Conservation (phyloP, 2,888 invertebrate genomes). For the Hypomecis atomaria region DNA sequence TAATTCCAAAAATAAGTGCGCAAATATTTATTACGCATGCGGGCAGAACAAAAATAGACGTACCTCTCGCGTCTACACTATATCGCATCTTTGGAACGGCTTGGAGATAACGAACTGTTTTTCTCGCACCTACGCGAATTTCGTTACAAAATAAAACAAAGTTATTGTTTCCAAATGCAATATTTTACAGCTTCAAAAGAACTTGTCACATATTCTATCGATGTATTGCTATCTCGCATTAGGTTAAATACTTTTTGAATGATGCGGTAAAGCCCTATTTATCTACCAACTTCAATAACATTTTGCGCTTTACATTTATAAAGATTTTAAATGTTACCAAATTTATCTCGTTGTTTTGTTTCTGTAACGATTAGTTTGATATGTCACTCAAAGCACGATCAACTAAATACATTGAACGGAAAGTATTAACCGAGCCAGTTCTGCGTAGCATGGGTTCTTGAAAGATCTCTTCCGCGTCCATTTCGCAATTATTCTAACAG, state of each 20-base stretch:
- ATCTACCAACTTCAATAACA: not conserved
- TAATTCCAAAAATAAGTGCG: slow-evolving; percentile 65
- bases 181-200: slow-evolving; percentile 14
- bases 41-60: slow-evolving; percentile 69
- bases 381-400: slow-evolving; percentile 6
- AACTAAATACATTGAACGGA: slow-evolving; percentile 8
- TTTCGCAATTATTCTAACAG: slow-evolving; percentile 58
- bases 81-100: slow-evolving; percentile 65
- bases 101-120: slow-evolving; percentile 64
- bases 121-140: slow-evolving; percentile 68
- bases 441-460: slow-evolving; percentile 46
- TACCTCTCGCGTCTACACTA: slow-evolving; percentile 67
- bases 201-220: not conserved
- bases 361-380: not conserved
- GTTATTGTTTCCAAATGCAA: slow-evolving; percentile 50
- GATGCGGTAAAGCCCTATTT: not conserved
- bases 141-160: slow-evolving; percentile 48
- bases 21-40: slow-evolving; percentile 71
- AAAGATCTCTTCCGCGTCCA: slow-evolving; percentile 59
- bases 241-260: not conserved
- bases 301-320: no score
- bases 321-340: not conserved
- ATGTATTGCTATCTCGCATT: no score
- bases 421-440: slow-evolving; percentile 45
- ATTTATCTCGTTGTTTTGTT: not conserved